Evolutionary conservation across 2,113 vertebrate genomes (phyloP).

Genomic region (Lycocorax pyrrhopterus): DNA sequence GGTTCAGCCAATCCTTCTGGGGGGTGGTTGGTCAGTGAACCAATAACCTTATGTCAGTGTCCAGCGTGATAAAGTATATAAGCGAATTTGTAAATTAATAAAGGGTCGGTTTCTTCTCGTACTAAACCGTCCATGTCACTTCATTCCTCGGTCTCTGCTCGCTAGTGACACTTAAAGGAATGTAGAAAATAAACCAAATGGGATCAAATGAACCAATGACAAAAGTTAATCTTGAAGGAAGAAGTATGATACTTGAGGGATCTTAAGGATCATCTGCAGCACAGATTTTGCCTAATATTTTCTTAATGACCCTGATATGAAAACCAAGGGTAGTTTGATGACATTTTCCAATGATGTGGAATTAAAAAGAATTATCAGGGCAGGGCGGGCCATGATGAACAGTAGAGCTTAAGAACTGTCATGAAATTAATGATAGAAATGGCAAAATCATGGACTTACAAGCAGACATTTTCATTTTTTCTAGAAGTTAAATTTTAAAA

Average conservation of each 20-base stretch:
- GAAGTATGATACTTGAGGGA: background rate
- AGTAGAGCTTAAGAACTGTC: background rate
- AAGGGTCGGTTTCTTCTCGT: too few relatives aligned
- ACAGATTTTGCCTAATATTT: background rate
- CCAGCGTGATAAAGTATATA: too few relatives aligned
- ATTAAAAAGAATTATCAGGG: background rate
- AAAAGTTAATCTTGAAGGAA: background rate
- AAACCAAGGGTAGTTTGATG: background rate
- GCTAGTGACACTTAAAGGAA: background rate
- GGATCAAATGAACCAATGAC: background rate
- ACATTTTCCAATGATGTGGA: background rate
- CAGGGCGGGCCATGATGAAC: background rate
- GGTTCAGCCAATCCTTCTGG: too few relatives aligned
- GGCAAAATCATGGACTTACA: background rate
- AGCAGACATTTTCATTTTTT: background rate
- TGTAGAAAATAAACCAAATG: background rate
- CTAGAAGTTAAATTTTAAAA: background rate
- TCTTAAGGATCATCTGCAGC: background rate
- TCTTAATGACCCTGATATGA: background rate
- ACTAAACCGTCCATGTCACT: too few relatives aligned
- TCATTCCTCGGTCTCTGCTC: too few relatives aligned
- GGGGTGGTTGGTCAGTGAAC: too few relatives aligned
- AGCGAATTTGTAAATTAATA: too few relatives aligned
- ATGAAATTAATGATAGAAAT: background rate
- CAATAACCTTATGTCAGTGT: too few relatives aligned